Evolutionary conservation across 2,797 vertebrate genomes (phyloP), one percentile per base, ranked within the genome.

Genomic region (Artibeus lituratus): DNA sequence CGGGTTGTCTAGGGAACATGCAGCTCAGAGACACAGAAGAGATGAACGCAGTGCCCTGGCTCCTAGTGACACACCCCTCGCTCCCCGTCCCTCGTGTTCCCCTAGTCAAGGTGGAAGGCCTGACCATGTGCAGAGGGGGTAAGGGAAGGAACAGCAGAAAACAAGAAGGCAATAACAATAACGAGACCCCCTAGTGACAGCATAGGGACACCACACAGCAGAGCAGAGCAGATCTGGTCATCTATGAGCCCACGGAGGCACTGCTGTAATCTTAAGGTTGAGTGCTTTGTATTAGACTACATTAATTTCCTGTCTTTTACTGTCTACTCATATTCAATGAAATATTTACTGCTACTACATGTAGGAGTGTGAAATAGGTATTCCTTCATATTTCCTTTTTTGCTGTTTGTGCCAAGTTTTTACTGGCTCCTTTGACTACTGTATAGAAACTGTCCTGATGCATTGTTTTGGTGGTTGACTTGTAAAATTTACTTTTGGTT

Each of bases 401-500:
- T 92, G 42, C 70, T 77, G 73, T 8, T 16, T 32, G 22, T 59
- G 67, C 49, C 35, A 29, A 69, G 67, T 76, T 81, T 39, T 81
- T 53, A 37, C 51, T 37, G 37, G 77, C 16, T 84, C 22, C 39
- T 86, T 78, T 87, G 44, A 55, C 69, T 67, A 49, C 39, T 65
- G 1, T 65, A 29, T 24, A 76, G 69, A 32, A 94, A 77, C 35
- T 62, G 26, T 67, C 72, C 74, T 51, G 8, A 18, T 47, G 55
- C 21, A 55, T 69, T 72, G 18, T 53, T 49, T 69, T 76, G 39
- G 72, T 70, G 35, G 49, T 67, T 91, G 44, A 42, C 84, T 91
- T 85, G 32, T 47, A 69, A n/a, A n/a, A n/a, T n/a, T 92, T 78
- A 65, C 32, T 53, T 53, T 81, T 59, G 19, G 24, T 57, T 92